These are phyloP conservation scores for Tyria jacobaeae DNA, from an alignment of 2,888 invertebrate species.

Conservation along the genomic window DNA sequence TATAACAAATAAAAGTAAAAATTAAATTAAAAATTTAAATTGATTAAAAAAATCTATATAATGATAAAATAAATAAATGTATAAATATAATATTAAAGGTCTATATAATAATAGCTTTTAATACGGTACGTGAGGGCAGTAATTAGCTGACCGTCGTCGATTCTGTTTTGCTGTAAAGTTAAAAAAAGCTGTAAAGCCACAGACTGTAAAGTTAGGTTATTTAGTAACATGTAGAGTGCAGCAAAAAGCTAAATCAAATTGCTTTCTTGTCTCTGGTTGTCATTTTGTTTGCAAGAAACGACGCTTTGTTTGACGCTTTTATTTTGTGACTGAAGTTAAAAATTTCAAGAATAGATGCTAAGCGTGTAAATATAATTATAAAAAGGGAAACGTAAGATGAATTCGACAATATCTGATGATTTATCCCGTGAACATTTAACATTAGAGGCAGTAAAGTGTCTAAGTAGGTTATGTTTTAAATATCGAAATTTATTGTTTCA, in stretches of 20 bases:
- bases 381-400: slow-evolving; percentile 73
- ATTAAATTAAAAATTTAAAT: too few relatives aligned
- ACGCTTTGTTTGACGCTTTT: slow-evolving; percentile 43
- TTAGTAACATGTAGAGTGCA: not conserved
- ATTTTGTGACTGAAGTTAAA: slow-evolving; percentile 30
- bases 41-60: too few relatives aligned
- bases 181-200: too few relatives aligned
- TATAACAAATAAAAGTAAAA: too few relatives aligned
- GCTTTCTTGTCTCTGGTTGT: slow-evolving; percentile 25
- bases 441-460: slow-evolving; percentile 71
- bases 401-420: slow-evolving; percentile 79
- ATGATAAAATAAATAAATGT: too few relatives aligned
- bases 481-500: slow-evolving; percentile 68
- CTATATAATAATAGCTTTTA: too few relatives aligned
- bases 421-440: slow-evolving; percentile 74
- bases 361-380: slow-evolving; percentile 15
- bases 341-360: slow-evolving; percentile 3
- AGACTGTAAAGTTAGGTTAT: too few relatives aligned
- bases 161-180: too few relatives aligned
- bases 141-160: too few relatives aligned
- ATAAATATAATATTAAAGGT: too few relatives aligned
- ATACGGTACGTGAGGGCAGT: too few relatives aligned
- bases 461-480: slow-evolving; percentile 82
- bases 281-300: slow-evolving; percentile 56
- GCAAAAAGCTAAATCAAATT: not conserved